Evolutionary conservation across 2,113 vertebrate genomes (phyloP).

Genomic region (Natator depressus): DNA sequence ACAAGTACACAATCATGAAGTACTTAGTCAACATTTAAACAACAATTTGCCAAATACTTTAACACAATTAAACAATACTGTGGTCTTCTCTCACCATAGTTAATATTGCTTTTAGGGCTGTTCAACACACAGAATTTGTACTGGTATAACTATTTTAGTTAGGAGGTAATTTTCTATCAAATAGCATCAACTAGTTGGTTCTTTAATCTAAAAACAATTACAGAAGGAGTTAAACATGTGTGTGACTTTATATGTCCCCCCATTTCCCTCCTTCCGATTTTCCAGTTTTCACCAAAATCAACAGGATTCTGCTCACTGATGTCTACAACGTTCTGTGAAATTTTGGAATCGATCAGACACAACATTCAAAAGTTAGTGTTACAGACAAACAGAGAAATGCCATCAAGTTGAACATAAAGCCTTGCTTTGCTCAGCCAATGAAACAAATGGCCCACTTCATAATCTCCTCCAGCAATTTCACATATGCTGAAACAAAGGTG

Average conservation of each 20-base stretch:
- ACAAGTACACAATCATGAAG: not conserved
- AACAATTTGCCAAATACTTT: too few relatives aligned
- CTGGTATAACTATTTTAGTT: not conserved
- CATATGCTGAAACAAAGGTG: not conserved
- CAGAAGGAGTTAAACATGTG: not conserved
- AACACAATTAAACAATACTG: not conserved
- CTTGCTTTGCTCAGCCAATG: not conserved
- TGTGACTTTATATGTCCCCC: accelerated
- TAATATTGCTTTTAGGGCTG: not conserved
- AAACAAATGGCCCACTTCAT: not conserved
- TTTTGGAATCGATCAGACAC: not conserved
- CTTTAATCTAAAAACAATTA: not conserved
- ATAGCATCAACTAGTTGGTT: not conserved
- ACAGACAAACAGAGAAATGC: not conserved
- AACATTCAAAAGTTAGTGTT: not conserved
- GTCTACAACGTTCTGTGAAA: not conserved
- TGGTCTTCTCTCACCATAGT: not conserved
- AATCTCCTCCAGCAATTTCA: not conserved
- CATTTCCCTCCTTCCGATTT: not conserved
- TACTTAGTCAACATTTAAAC: not conserved
- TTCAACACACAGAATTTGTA: not conserved
- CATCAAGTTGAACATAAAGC: not conserved
- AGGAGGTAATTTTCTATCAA: not conserved
- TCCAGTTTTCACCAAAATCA: not conserved
- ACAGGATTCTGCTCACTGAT: not conserved